phyloP scores from a whole-genome alignment of 2,113 vertebrate species.

The Sebastes schlegelii region DNA sequence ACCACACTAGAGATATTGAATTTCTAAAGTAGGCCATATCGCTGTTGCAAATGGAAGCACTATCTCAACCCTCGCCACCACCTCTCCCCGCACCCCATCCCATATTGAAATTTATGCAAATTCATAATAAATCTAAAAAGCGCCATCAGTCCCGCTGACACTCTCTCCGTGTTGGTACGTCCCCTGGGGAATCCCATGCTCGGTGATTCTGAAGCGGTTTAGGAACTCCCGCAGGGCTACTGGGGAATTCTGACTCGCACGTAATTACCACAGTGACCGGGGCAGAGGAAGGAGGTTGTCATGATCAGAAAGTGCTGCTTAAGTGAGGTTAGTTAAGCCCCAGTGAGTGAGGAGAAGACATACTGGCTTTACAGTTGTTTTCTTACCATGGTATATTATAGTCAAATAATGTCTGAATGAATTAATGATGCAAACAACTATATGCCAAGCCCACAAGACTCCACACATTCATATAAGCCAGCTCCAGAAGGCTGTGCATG shows the following conservation, averaged over 20 bases:
- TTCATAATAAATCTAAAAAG: slow-evolving; percentile 63
- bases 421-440: not conserved
- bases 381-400: not conserved
- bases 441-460: not conserved
- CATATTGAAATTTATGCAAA: slow-evolving; percentile 67
- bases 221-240: slow-evolving; percentile 39
- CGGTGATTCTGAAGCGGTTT: slow-evolving; percentile 47
- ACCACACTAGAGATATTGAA: slow-evolving; percentile 35
- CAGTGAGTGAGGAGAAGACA: not conserved
- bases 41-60: slow-evolving; percentile 42
- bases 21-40: slow-evolving; percentile 49
- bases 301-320: slow-evolving; percentile 18
- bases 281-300: slow-evolving; percentile 1
- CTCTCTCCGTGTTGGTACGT: slow-evolving; percentile 19
- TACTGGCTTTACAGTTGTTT: not conserved
- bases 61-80: not conserved
- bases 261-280: slow-evolving; percentile 44
- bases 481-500: too few species aligned
- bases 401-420: not conserved
- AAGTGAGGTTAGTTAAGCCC: slow-evolving; percentile 8
- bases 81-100: not conserved
- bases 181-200: slow-evolving; percentile 49
- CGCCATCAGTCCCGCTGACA: slow-evolving; percentile 44
- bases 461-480: not conserved
- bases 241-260: slow-evolving; percentile 41